phyloP scores from a whole-genome alignment of 2,113 vertebrate genomes.

The Nibea albiflora region DNA sequence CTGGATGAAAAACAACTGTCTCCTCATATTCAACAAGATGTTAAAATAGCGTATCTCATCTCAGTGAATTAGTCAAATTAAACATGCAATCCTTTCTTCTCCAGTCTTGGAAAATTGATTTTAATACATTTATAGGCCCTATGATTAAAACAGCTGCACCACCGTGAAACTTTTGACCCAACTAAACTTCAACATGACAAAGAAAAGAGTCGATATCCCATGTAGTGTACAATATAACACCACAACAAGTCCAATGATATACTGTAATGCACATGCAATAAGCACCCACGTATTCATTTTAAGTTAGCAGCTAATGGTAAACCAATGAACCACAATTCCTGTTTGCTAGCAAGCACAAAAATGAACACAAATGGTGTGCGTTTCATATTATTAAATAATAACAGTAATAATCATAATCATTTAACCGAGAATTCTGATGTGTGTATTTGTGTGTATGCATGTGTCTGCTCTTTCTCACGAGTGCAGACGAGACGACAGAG shows the following conservation, averaged over 20 bases:
- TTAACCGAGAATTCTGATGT: conserved; percentile 15
- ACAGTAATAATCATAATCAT: conserved; percentile 10
- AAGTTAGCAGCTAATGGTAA: background rate
- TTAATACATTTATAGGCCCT: background rate
- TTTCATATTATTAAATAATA: background rate
- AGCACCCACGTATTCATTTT: background rate
- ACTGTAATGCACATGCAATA: background rate
- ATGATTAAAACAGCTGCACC: background rate
- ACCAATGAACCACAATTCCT: background rate
- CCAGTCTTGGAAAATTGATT: background rate
- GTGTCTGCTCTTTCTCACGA: conserved; percentile 1
- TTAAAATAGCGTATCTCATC: background rate
- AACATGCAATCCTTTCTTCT: background rate
- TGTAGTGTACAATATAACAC: background rate
- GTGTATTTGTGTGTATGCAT: background rate
- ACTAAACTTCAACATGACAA: too few species aligned
- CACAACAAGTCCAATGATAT: background rate
- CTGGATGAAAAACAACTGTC: background rate
- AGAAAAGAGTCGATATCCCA: background rate
- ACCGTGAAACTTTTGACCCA: background rate
- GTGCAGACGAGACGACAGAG: conserved; percentile 20
- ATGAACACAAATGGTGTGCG: background rate
- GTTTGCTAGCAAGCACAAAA: background rate
- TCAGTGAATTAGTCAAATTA: too few species aligned
- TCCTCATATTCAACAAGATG: background rate